Evolutionary conservation across 1,140 invertebrate genomes (phyloP), one percentile per base, ranked within the genome.

Genomic region (Daktulosphaira vitifoliae): DNA sequence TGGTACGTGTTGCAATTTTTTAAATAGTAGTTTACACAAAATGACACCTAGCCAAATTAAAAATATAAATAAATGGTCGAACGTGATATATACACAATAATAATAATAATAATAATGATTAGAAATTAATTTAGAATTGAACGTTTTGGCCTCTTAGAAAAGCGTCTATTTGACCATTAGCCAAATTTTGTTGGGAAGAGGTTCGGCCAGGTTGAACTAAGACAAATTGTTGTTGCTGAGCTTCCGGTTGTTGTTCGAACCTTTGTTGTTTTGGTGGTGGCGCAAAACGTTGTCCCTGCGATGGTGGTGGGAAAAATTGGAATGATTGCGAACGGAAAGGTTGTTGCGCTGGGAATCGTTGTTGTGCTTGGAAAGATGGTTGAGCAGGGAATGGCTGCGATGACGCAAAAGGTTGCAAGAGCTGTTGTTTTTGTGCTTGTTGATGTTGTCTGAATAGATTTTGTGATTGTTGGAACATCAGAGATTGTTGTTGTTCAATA

Each of bases 371-470:
- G 20, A n/a, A 15, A 5, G 6, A 18, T 22, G 8, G 59, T 22
- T 46, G 22, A 18, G 56, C 33, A 8, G 49, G 44, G 46, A 38
- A 33, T n/a, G 68, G 65, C 16, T 33, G 26, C 3, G 66, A 56
- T 23, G 68, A 70, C 52, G 68, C 69, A 25, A 68, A 68, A 13
- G 71, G 66, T 50, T 70, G 69, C 29, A 66, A 65, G 20, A 68
- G 70, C 44, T 49, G 67, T 2, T 29, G 59, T 54, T 69, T 69
- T n/a, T 83, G 81, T 7, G 81, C 71, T 67, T 82, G 79, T 67
- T 87, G 83, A 68, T 87, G 84, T 68, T 86, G 84, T 2, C 83
- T 81, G 72, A 82, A 88, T 4, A 87, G 74, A 71, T 89, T 84
- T 66, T 85, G 83, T 0, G 84, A 87, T 70, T 84, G 86, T 66